Conservation (phyloP, 2,113 vertebrate species). For the Plectropomus leopardus region DNA sequence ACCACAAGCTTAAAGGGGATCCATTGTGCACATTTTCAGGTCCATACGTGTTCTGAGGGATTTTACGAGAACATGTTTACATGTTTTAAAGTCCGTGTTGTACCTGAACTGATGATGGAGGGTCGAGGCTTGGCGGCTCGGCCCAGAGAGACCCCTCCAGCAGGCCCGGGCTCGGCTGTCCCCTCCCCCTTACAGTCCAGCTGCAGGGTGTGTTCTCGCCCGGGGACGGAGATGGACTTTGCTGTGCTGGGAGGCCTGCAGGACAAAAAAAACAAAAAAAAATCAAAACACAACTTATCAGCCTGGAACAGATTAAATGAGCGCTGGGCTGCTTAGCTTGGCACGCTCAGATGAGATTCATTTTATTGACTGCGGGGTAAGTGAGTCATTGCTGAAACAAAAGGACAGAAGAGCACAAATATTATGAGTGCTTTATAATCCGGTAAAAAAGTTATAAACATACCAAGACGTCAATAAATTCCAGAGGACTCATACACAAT, state of each 20-base stretch:
- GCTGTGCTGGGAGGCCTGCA: slow-evolving; percentile 89
- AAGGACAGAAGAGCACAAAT: neutral
- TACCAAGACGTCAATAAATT: neutral
- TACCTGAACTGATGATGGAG: slow-evolving; percentile 91
- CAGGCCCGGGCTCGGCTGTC: slow-evolving; percentile 78
- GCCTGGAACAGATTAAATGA: slow-evolving; percentile 41
- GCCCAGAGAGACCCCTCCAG: slow-evolving; percentile 83
- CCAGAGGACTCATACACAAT: no score
- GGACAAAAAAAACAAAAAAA: neutral
- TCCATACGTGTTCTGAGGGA: no score
- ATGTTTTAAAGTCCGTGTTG: no score
- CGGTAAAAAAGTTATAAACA: neutral
- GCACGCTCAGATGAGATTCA: slow-evolving; percentile 10
- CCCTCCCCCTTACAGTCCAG: slow-evolving; percentile 97
- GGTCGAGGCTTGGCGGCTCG: slow-evolving; percentile 86
- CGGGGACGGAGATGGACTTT: slow-evolving; percentile 93
- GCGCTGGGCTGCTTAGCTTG: slow-evolving; percentile 27
- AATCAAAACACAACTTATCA: slow-evolving; percentile 9
- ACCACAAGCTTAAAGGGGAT: no score
- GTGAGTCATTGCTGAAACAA: slow-evolving; percentile 34
- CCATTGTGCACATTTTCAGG: no score
- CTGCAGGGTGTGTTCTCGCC: slow-evolving; percentile 93
- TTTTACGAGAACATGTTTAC: no score
- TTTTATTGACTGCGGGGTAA: slow-evolving; percentile 10
- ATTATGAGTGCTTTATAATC: neutral